Evolutionary conservation across 2,113 vertebrate species (phyloP).

Genomic region (Marmota monax): DNA sequence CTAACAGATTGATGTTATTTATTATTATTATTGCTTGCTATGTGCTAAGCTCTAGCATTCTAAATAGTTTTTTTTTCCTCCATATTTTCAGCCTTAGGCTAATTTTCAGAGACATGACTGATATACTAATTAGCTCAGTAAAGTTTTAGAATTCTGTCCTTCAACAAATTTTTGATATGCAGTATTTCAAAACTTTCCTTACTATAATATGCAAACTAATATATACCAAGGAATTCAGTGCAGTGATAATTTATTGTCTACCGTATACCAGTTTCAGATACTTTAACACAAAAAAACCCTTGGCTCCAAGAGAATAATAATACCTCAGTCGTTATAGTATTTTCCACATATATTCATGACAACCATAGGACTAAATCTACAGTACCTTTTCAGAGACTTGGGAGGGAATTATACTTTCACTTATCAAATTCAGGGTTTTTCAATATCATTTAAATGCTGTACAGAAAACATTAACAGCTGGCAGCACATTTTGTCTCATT

Average conservation of each 20-base stretch:
- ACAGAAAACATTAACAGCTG: background rate
- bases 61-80: background rate
- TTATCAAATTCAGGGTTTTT: background rate
- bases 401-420: background rate
- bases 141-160: background rate
- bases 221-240: background rate
- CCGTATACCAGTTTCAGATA: background rate
- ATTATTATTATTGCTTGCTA: background rate
- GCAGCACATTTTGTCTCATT: conserved; percentile 27
- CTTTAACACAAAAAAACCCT: background rate
- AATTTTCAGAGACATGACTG: conserved; percentile 2
- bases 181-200: background rate
- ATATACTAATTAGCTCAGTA: background rate
- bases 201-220: background rate
- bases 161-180: background rate
- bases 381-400: conserved; percentile 1
- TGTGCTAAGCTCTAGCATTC: background rate
- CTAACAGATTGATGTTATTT: background rate
- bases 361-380: background rate
- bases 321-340: background rate
- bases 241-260: background rate
- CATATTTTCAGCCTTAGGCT: background rate
- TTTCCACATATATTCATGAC: background rate
- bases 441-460: conserved; percentile 18
- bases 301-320: background rate